These are phyloP conservation scores for Crotophaga sulcirostris DNA, from an alignment of 2,113 vertebrate genomes.

Conservation along the genomic window DNA sequence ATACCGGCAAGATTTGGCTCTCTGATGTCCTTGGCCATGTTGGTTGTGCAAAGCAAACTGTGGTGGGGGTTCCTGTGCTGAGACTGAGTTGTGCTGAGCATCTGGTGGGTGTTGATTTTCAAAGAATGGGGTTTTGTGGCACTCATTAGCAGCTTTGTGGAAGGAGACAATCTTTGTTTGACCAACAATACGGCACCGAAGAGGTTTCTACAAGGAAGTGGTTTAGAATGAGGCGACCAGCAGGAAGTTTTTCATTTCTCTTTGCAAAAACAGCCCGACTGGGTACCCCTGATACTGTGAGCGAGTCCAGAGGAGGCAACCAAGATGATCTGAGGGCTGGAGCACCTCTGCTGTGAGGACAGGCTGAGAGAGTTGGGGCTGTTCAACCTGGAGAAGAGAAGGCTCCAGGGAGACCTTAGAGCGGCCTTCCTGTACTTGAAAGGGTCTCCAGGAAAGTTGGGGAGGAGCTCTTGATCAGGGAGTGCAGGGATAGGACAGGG, in stretches of 20 bases:
- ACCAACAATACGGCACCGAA: fast-evolving
- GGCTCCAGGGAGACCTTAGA: too few species aligned
- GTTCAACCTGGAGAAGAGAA: too few species aligned
- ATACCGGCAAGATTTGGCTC: neutral
- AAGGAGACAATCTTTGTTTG: neutral
- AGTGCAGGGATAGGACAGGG: too few species aligned
- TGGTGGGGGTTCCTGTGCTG: neutral
- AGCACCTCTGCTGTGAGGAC: too few species aligned
- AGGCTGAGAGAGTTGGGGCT: too few species aligned
- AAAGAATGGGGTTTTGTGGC: neutral
- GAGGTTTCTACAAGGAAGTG: neutral
- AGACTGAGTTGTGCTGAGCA: neutral
- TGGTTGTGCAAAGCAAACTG: neutral
- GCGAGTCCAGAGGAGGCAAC: too few species aligned
- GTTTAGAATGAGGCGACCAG: neutral
- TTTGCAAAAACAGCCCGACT: neutral
- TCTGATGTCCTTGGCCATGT: neutral
- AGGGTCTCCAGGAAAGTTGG: too few species aligned
- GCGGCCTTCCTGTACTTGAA: too few species aligned
- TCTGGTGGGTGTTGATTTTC: neutral
- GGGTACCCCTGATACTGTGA: neutral
- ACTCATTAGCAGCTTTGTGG: neutral
- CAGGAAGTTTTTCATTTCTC: neutral
- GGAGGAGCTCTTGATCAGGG: too few species aligned
- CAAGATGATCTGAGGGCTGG: too few species aligned